Evolutionary conservation across 2,888 invertebrate genomes (phyloP), one percentile per base, ranked within the genome.

Genomic region (Auanema sp.): DNA sequence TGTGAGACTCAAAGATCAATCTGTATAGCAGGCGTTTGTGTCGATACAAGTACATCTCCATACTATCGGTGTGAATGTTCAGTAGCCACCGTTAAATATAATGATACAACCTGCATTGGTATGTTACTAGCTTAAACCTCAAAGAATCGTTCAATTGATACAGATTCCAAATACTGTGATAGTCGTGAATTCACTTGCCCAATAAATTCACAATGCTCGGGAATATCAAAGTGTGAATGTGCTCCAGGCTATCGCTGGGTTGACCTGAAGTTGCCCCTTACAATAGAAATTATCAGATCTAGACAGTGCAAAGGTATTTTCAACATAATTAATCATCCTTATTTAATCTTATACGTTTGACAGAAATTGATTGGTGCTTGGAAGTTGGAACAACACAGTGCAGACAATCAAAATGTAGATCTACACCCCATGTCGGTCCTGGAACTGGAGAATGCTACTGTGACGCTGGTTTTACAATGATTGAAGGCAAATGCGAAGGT

Each of bases 371-470:
- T 42, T 62, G 50, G 51, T 62, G 62, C 43, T 21, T n/a, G 2
- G 43, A 12, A n/a, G n/a, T n/a, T 21, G 57, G 57, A 12, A 42
- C 16, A 6, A 11, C 14, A n/a, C 33, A 33, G 11, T 53, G 55
- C 25, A 44, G 42, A 14, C 47, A 53, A 42, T 14, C n/a, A 12
- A 60, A 54, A 25, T 60, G 60, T 23, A 42, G 25, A 2, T 41
- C 40, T 14, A 49, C 40, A 12, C 18, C 55, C 4, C 5, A 16
- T 5, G 47, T 47, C 10, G 24, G 21, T 18, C 61, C 61, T 18
- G 62, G 62, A 62, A 16, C 16, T 8, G 62, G 62, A 56, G 56
- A 56, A 57, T 62, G 62, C 51, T 62, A 25, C 25, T 62, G 62
- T 42, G 57, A 56, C 18, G 40, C 40, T 2, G 63, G 63, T 33